A percentile compares a stretch with the other conserved stretches of the same genome.
These are phyloP conservation scores for Amphiduros pacificus DNA, from an alignment of 2,888 invertebrate genomes.

Conservation along the genomic window DNA sequence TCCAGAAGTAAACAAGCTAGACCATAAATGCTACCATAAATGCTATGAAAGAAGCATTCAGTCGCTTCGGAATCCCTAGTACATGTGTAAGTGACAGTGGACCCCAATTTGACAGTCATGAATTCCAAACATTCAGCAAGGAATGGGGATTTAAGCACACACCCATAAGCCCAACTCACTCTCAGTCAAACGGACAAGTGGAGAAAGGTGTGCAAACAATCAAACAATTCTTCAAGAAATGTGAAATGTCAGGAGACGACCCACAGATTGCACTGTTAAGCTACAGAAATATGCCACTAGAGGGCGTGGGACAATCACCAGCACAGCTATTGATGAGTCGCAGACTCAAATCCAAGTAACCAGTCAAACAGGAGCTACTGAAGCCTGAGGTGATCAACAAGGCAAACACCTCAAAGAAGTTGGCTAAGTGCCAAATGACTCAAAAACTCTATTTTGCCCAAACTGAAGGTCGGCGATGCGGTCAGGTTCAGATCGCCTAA, in stretches of 20 bases:
- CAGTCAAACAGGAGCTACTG: neutral
- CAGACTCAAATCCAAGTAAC: constrained; percentile 2
- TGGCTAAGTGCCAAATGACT: too few relatives aligned
- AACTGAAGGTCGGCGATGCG: too few relatives aligned
- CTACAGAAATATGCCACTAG: constrained; percentile 29
- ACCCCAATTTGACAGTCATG: constrained; percentile 27
- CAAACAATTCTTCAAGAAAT: constrained; percentile 26
- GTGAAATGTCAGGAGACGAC: constrained; percentile 18
- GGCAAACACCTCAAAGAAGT: too few relatives aligned
- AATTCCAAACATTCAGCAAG: constrained; percentile 18
- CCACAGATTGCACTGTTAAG: constrained; percentile 26
- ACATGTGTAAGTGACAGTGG: constrained; percentile 27
- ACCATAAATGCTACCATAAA: constrained; percentile 22
- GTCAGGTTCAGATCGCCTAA: too few relatives aligned
- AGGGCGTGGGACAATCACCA: constrained; percentile 24
- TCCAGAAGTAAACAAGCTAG: constrained; percentile 27
- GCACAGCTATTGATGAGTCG: constrained; percentile 32
- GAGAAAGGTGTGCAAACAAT: constrained; percentile 25
- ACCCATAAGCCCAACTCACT: constrained; percentile 19
- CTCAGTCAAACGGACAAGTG: constrained; percentile 26
- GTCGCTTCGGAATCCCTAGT: constrained; percentile 28
- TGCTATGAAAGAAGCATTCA: constrained; percentile 25
- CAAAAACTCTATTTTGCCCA: too few relatives aligned
- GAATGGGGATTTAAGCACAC: constrained; percentile 18
- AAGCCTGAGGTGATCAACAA: too few relatives aligned